A percentile compares a stretch with the other conserved stretches of the same genome.
Conservation (phyloP, 2,888 invertebrate genomes). For the Carterocephalus palaemon region DNA sequence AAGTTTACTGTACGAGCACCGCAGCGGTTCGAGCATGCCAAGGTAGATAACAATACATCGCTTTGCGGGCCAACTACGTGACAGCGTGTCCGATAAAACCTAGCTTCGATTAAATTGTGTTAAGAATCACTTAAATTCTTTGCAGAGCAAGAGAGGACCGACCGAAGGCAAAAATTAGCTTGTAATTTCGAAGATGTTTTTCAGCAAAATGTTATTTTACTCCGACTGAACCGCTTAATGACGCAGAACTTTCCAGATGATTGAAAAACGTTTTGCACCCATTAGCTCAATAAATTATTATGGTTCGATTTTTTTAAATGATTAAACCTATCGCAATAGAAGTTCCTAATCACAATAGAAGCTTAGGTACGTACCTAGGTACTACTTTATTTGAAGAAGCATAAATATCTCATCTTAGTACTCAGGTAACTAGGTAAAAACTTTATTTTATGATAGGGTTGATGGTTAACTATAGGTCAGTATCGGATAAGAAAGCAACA, state of each 20-base stretch:
- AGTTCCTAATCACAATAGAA: too few species aligned
- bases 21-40: slow-evolving; percentile 10
- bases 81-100: slow-evolving; percentile 14
- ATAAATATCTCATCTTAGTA: too few species aligned
- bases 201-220: slow-evolving; percentile 18
- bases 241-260: slow-evolving; percentile 24
- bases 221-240: slow-evolving; percentile 18
- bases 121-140: slow-evolving; percentile 4
- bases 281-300: slow-evolving; percentile 20
- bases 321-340: too few species aligned
- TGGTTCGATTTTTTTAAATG: slow-evolving; percentile 5
- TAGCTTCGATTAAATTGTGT: slow-evolving; percentile 10
- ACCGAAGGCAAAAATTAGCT: slow-evolving; percentile 3
- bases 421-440: too few species aligned
- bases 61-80: slow-evolving; percentile 14
- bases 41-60: slow-evolving; percentile 19
- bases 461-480: too few species aligned
- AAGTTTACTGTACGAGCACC: slow-evolving; percentile 9
- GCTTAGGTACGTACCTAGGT: too few species aligned
- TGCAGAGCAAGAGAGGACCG: neutral
- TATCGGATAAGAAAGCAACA: too few species aligned
- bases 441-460: too few species aligned
- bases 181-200: slow-evolving; percentile 18
- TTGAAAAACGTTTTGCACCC: slow-evolving; percentile 17
- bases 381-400: too few species aligned